Conservation (phyloP, 2,888 invertebrate genomes). For the Hypsopygia costalis region DNA sequence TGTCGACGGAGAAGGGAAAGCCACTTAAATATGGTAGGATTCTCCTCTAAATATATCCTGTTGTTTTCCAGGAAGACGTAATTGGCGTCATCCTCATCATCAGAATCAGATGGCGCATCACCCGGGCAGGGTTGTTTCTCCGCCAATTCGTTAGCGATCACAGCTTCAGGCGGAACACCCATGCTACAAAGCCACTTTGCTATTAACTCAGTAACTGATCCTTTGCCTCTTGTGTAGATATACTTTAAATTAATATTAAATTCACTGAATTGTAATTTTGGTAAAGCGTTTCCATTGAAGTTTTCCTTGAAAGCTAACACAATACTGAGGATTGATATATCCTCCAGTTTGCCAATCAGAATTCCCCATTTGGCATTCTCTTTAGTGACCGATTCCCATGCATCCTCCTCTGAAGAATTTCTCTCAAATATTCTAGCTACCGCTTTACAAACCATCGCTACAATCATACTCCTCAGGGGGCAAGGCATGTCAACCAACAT, state of each 20-base stretch:
- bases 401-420: slow-evolving; percentile 75
- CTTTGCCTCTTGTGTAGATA: slow-evolving; percentile 84
- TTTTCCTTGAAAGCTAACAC: slow-evolving; percentile 79
- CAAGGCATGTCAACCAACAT: slow-evolving; percentile 86
- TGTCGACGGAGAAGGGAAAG: slow-evolving; percentile 84
- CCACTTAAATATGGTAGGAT: slow-evolving; percentile 80
- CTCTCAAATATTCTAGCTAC: slow-evolving; percentile 80
- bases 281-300: slow-evolving; percentile 60
- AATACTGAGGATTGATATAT: slow-evolving; percentile 89
- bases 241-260: slow-evolving; percentile 84
- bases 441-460: slow-evolving; percentile 90
- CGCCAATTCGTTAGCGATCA: slow-evolving; percentile 77
- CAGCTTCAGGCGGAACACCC: slow-evolving; percentile 84
- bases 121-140: slow-evolving; percentile 34
- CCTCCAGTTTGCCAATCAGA: slow-evolving; percentile 93
- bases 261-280: slow-evolving; percentile 76
- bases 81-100: slow-evolving; percentile 42
- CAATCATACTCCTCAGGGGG: slow-evolving; percentile 89
- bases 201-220: slow-evolving; percentile 93
- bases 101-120: slow-evolving; percentile 24
- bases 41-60: slow-evolving; percentile 52
- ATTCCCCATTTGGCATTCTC: slow-evolving; percentile 94
- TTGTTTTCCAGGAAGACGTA: slow-evolving; percentile 57
- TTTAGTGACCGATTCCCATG: slow-evolving; percentile 91
- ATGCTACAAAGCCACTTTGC: slow-evolving; percentile 91